Evolutionary conservation across 2,888 invertebrate genomes (phyloP), one percentile per base, ranked within the genome.

Genomic region (Synergus japonicus): DNA sequence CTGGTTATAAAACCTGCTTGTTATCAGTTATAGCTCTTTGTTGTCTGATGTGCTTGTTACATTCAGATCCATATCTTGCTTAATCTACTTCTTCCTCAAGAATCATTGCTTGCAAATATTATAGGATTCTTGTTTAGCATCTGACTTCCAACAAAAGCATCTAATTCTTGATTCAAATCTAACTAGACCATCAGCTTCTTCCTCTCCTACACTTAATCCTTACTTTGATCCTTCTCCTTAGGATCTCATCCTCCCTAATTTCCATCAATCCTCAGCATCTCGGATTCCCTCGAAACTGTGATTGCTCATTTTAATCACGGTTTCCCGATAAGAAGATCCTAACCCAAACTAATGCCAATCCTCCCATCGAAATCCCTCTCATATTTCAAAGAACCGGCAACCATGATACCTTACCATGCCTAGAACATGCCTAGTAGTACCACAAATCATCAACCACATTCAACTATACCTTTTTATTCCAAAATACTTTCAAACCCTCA

Each of bases 241-340:
- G 29, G 29, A 63, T 63, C 29, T 63, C 63, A 63, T 63, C 63
- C 22, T 63, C 63, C 63, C 63, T 63, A 29, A 63, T 63, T 63
- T 63, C 63, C 63, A 63, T 63, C 63, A 63, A 63, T 22, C 63
- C 4, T 63, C 12, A 63, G 18, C 63, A 22, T 63, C 63, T 29
- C 63, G 12, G 18, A 63, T 29, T 22, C 13, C 12, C 22, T 22
- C 10, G 18, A n/a, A 12, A 60, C 18, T 22, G 18, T 60, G 18
- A 60, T 60, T 60, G 1, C 12, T 63, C 5, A 4, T 63, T 63
- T 12, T 29, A 22, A 63, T 63, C 29, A 63, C 10, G 29, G 13
- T 29, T 63, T 29, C 13, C 4, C 0, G 63, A 63, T 13, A 10
- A 63, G 29, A 12, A 29, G 4, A 63, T 29, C 7, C 29, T 63